Conservation (phyloP, 2,888 invertebrate genomes). For the Epinotia bilunana region DNA sequence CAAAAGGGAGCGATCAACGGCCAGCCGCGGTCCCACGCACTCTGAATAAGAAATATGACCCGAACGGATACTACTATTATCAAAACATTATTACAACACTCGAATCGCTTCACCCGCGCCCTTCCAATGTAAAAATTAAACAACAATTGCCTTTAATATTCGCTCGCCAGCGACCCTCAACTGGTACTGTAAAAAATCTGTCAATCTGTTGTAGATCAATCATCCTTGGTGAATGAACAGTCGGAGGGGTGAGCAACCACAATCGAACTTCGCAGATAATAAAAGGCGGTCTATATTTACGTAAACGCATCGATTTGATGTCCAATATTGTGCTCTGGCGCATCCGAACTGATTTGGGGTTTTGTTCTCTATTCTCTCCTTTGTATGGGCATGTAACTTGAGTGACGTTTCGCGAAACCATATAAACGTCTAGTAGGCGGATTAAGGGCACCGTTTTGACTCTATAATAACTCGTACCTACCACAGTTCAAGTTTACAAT, state of each 20-base stretch:
- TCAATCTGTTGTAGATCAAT: slow-evolving; percentile 84
- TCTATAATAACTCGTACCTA: slow-evolving; percentile 38
- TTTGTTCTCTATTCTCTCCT: slow-evolving; percentile 62
- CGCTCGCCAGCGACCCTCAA: slow-evolving; percentile 74
- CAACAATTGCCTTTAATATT: slow-evolving; percentile 85
- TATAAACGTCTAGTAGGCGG: slow-evolving; percentile 67
- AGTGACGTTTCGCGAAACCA: slow-evolving; percentile 68
- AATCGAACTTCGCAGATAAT: slow-evolving; percentile 79
- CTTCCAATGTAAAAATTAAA: slow-evolving; percentile 83
- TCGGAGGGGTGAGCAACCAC: slow-evolving; percentile 77
- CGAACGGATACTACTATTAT: slow-evolving; percentile 83
- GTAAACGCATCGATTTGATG: slow-evolving; percentile 80
- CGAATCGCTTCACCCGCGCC: slow-evolving; percentile 79
- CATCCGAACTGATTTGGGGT: slow-evolving; percentile 70
- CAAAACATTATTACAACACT: slow-evolving; percentile 85
- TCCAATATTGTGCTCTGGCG: slow-evolving; percentile 74
- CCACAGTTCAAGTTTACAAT: slow-evolving; percentile 20
- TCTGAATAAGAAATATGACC: slow-evolving; percentile 84
- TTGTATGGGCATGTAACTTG: slow-evolving; percentile 62
- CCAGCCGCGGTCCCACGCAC: slow-evolving; percentile 74
- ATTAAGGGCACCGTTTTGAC: slow-evolving; percentile 52
- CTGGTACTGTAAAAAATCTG: slow-evolving; percentile 82
- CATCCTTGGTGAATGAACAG: slow-evolving; percentile 77
- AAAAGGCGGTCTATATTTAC: slow-evolving; percentile 80
- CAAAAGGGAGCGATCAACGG: slow-evolving; percentile 43